Evolutionary conservation across 2,888 invertebrate species (phyloP), one percentile per base, ranked within the genome.

Genomic region (Amblyjoppa proteus): DNA sequence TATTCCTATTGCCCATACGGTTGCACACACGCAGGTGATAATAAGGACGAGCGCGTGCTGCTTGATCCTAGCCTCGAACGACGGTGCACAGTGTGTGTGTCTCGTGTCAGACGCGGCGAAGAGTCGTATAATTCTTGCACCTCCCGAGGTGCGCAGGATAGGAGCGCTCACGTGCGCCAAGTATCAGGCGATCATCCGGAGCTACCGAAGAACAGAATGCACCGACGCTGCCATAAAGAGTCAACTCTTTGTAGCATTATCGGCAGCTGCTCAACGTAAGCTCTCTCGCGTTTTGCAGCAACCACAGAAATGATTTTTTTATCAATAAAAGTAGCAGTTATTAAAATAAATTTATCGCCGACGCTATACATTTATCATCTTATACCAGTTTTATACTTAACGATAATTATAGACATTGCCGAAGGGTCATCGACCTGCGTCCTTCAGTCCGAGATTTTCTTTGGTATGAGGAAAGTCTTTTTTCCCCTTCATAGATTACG

Each of bases 81-180:
- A 2, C 2, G 25, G 20, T 11, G 34, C 56, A 73, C 20, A 20
- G 51, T 64, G 34, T 25, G 25, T 45, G 25, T 45, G 58, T 69
- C 45, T 64, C 16, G 38, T 49, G 51, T 73, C 28, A 51, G 16
- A 64, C 64, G 66, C 71, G 49, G 20, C 16, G 49, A 76, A n/a
- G 45, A 82, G 61, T 77, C 51, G 70, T 68, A 45, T 83, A 53
- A 83, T 85, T 87, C 71, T 78, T 74, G 73, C 41, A 77, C 53
- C 69, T 49, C 13, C 76, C 66, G 79, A 86, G 86, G 87, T 89
- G 89, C 88, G 89, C 88, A 88, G 84, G 85, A 84, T 87, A 84
- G 81, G 83, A 87, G 88, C 87, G 87, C 87, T 89, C 83, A 88
- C 87, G 87, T 89, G 89, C 89, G 89, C 88, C 88, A 81, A 89